Conservation (phyloP, 2,113 vertebrate genomes). For the Paraplagusia blochii region DNA sequence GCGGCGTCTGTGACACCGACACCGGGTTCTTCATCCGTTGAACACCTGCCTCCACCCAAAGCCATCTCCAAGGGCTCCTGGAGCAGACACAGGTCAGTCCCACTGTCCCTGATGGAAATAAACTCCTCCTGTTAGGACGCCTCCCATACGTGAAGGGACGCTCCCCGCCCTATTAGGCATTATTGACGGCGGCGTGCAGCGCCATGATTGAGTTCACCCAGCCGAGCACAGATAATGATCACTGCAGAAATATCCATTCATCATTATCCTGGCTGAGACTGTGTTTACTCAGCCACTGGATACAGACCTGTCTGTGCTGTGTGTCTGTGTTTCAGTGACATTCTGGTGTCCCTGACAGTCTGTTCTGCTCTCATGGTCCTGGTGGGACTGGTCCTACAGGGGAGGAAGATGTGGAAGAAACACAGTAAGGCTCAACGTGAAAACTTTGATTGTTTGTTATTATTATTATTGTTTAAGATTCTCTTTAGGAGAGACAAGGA, state of each 20-base stretch:
- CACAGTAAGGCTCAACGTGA: slow-evolving; percentile 49
- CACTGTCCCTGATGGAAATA: neutral
- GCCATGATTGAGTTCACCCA: slow-evolving; percentile 13
- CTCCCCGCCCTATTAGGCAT: neutral
- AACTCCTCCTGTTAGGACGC: neutral
- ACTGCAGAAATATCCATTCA: neutral
- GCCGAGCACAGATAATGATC: slow-evolving; percentile 20
- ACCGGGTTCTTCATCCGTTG: neutral
- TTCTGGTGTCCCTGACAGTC: slow-evolving; percentile 34
- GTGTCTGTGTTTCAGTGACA: slow-evolving; percentile 46
- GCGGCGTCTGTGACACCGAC: slow-evolving; percentile 4
- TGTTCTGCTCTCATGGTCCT: slow-evolving; percentile 46
- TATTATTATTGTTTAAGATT: too few relatives aligned
- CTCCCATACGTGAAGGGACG: neutral
- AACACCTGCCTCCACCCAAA: slow-evolving; percentile 16
- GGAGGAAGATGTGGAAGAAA: slow-evolving; percentile 40
- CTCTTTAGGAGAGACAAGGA: too few relatives aligned
- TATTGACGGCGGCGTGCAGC: neutral
- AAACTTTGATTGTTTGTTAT: too few relatives aligned
- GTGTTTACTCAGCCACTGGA: neutral
- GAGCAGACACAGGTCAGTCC: slow-evolving; percentile 30
- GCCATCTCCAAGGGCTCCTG: slow-evolving; percentile 18
- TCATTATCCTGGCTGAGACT: slow-evolving; percentile 4
- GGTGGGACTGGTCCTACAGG: slow-evolving; percentile 20
- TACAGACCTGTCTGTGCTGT: neutral